Evolutionary conservation across 2,888 invertebrate species (phyloP), one percentile per base, ranked within the genome.

Genomic region (Chrysolina haemoptera): DNA sequence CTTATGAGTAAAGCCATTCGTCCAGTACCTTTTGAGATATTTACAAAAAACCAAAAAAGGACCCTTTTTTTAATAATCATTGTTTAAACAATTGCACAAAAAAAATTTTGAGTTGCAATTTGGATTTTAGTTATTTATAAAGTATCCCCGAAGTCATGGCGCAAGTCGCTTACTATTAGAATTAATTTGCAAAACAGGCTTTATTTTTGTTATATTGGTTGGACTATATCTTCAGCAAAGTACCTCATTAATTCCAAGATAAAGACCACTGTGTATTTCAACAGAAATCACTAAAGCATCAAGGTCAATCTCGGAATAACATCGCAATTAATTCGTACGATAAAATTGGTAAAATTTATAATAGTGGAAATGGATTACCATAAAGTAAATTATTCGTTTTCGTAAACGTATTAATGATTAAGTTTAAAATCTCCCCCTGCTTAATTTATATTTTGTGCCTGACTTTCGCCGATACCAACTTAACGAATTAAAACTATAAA

Each of bases 401-500:
- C 64, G 18, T 70, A 70, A 64, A 71, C 65, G 74, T 77, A 79
- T 78, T 79, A 81, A 81, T 77, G 80, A 80, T 79, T 80, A 76
- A 78, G 78, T 80, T 80, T 79, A 78, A 79, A 81, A 79, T 79
- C 77, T 78, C 71, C 77, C 75, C 77, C 77, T 73, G 71, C 74
- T 73, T 78, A 80, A 82, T 82, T 83, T 81, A 81, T 81, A 80
- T 78, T 77, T 81, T 79, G 81, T 83, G 83, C 83, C 82, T 78
- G 83, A 83, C 82, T 80, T 81, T 76, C 77, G 71, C 81, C 80
- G 82, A 82, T 83, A 82, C 83, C 80, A 79, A 81, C 80, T 80
- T 81, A 81, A 82, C 79, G 82, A 80, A 82, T 82, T 81, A 82
- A 81, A 82, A 81, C 79, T 76, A 79, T 79, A 80, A 82, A 83